Conservation (phyloP, 2,888 invertebrate genomes). For the Sycophila texana region DNA sequence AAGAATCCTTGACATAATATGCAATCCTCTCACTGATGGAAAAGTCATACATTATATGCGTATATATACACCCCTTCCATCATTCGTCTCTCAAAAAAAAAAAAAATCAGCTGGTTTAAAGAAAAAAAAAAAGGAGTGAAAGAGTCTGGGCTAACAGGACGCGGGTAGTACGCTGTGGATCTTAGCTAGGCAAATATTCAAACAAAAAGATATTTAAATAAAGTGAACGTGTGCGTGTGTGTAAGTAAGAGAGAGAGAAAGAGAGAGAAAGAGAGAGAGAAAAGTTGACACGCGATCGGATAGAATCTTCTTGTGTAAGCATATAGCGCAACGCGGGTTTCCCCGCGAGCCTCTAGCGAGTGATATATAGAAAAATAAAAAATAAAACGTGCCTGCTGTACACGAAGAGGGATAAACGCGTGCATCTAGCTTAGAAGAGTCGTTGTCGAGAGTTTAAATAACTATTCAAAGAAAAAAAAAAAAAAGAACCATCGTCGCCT, state of each 20-base stretch:
- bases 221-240: slow-evolving; percentile 20
- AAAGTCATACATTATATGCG: neutral
- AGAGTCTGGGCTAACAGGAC: slow-evolving; percentile 19
- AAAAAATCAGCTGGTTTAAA: slow-evolving; percentile 13
- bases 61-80: slow-evolving; percentile 1
- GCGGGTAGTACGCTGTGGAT: slow-evolving; percentile 12
- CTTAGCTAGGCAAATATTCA: slow-evolving; percentile 47
- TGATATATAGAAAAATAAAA: slow-evolving; percentile 65
- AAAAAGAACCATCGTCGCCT: slow-evolving; percentile 28
- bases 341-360: slow-evolving; percentile 68
- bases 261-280: slow-evolving; percentile 37
- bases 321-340: slow-evolving; percentile 30
- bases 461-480: neutral
- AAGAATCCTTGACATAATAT: neutral
- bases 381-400: slow-evolving; percentile 74
- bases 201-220: slow-evolving; percentile 37
- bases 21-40: slow-evolving; percentile 8
- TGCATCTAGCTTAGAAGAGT: slow-evolving; percentile 52
- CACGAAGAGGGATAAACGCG: slow-evolving; percentile 60
- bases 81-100: slow-evolving; percentile 26
- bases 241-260: slow-evolving; percentile 35
- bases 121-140: neutral
- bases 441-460: slow-evolving; percentile 37
- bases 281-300: slow-evolving; percentile 40
- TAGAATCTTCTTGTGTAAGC: slow-evolving; percentile 45